These are phyloP conservation scores for Laspeyria flexula DNA, from an alignment of 2,888 invertebrate genomes.

Conservation along the genomic window DNA sequence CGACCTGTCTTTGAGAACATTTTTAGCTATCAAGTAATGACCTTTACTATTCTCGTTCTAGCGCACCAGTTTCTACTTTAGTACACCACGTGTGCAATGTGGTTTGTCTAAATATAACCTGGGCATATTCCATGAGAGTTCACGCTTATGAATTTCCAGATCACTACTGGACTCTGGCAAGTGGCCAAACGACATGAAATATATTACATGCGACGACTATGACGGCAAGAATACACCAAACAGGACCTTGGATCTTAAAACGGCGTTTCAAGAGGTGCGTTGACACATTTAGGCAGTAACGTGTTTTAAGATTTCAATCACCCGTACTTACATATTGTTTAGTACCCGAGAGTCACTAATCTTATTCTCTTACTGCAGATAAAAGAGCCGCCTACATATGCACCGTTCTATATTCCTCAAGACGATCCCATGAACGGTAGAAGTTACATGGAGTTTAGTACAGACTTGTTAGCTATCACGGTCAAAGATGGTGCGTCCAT, in stretches of 20 bases:
- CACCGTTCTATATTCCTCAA: slow-evolving; percentile 87
- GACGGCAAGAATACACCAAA: slow-evolving; percentile 91
- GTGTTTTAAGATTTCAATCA: slow-evolving; percentile 20
- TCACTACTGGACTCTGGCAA: slow-evolving; percentile 89
- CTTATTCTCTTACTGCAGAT: slow-evolving; percentile 67
- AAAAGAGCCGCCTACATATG: slow-evolving; percentile 89
- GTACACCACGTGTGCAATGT: slow-evolving; percentile 63
- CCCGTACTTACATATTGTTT: slow-evolving; percentile 5
- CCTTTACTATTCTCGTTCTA: slow-evolving; percentile 64
- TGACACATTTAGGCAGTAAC: slow-evolving; percentile 42
- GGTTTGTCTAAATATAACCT: slow-evolving; percentile 72
- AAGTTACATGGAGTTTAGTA: slow-evolving; percentile 91
- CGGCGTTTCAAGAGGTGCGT: slow-evolving; percentile 88
- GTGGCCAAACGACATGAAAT: slow-evolving; percentile 91
- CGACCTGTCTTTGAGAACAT: slow-evolving; percentile 91
- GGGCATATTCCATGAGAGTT: slow-evolving; percentile 74
- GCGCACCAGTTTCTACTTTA: slow-evolving; percentile 60
- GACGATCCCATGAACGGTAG: slow-evolving; percentile 88
- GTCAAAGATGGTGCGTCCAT: slow-evolving; percentile 91
- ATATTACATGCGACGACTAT: slow-evolving; percentile 92
- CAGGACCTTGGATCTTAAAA: slow-evolving; percentile 89
- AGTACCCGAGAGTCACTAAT: slow-evolving; percentile 5
- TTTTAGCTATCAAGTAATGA: slow-evolving; percentile 90
- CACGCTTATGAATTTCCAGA: slow-evolving; percentile 83
- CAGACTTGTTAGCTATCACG: slow-evolving; percentile 89